A percentile compares a stretch with the other conserved stretches of the same genome.
Evolutionary conservation across 2,797 vertebrate genomes (phyloP).

Genomic region (Sylvia borin): DNA sequence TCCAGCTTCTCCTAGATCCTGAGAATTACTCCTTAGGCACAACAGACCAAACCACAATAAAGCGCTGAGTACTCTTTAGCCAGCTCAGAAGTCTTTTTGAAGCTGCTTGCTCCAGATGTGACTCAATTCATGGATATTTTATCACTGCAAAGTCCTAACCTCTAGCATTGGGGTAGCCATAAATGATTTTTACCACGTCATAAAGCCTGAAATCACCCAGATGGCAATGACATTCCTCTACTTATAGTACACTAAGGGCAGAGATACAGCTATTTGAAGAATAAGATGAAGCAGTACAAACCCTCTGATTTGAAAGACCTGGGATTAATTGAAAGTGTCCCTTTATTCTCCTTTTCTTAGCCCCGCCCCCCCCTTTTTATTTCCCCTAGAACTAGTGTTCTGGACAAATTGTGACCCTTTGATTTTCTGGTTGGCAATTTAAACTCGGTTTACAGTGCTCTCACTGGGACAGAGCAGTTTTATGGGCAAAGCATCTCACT

Average conservation of each 20-base stretch:
- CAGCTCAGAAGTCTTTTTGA: not conserved
- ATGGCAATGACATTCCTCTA: constrained; percentile 11
- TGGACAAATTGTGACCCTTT: not conserved
- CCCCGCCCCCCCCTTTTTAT: no score
- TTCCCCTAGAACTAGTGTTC: not conserved
- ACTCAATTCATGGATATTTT: not conserved
- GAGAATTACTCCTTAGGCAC: not conserved
- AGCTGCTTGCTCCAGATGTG: constrained; percentile 5
- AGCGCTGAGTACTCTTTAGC: not conserved
- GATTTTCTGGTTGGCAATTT: not conserved
- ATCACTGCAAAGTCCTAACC: constrained; percentile 24
- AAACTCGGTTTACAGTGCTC: not conserved
- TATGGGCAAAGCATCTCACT: not conserved
- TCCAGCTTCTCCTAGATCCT: not conserved
- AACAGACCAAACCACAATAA: not conserved
- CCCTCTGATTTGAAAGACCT: constrained; percentile 26
- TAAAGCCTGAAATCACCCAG: constrained; percentile 61
- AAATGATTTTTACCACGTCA: constrained; percentile 64
- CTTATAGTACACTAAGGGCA: constrained; percentile 43
- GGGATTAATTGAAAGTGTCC: constrained; percentile 31
- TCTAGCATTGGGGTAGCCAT: not conserved
- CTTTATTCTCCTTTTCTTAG: constrained; percentile 7
- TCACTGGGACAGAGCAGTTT: not conserved
- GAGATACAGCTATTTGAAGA: not conserved
- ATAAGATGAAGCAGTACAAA: constrained; percentile 1